Base-by-base conservation (phyloP, 2,113 vertebrate species). In the Clarias magur region DNA sequence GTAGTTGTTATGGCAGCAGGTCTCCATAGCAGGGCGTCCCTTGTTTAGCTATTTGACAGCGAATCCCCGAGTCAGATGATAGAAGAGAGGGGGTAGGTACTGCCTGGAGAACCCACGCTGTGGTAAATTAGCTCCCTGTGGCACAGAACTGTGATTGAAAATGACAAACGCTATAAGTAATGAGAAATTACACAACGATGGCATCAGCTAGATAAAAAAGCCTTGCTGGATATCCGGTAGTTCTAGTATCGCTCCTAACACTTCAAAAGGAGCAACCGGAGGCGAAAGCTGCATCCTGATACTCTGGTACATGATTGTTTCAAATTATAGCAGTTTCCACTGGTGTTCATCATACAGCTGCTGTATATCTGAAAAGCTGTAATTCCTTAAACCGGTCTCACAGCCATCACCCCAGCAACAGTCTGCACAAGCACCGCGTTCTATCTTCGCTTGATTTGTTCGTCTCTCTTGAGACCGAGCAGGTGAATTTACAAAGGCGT, bases 1-100 rank as follows among this genome's bases (percentile, higher is more conserved):
- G 79, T 2, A 38, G 83, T 88, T 72, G 80, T 82, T 88, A 89
- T 80, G 80, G 63, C 79, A 85, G 80, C 83, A 38, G 48, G 68
- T 89, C 83, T 81, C 88, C 19, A 38, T 76, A 75, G 68, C 63
- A 34, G 34, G 63, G 84, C 48, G 67, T 83, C 34, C 84, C 56
- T 79, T 56, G 21, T 56, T 56, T 83, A 72, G n/a, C 83, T 70
- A 48, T 75, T 80, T 73, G 9, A 9, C n/a, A 23, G 62, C 38
- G 87, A 85, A 68, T 68, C 56, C 21, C 25, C 27, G 48, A 57
- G n/a, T 57, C 62, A n/a, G 27, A 16, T 70, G 62, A 62, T 63
- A 54, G 11, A 48, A 6, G 23, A 25, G 76, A 80, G 62, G 19
- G 60, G 21, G 62, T 30, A n/a, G 60, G 27, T 30, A 25, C 30